Conservation (phyloP, 2,888 invertebrate species). For the Coleophora deauratella region DNA sequence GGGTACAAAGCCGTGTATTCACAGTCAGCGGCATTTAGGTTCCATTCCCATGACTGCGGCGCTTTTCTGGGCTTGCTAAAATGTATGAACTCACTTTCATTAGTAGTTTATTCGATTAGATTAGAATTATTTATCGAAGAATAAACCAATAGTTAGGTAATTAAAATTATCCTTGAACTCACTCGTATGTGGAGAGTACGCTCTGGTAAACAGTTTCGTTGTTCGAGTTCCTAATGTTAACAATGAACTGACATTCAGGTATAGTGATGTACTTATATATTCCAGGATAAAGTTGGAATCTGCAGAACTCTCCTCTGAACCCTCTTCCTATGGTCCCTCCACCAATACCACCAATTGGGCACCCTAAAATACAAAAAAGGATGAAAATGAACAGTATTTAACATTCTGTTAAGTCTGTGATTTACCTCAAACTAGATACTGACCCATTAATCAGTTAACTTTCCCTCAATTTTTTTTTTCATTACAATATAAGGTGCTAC, state of each 20-base stretch:
- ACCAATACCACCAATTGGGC: constrained; percentile 69
- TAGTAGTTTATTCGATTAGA: background rate
- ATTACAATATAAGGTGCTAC: too few relatives aligned
- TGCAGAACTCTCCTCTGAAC: constrained; percentile 93
- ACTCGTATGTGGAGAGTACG: constrained; percentile 83
- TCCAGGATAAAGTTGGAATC: constrained; percentile 92
- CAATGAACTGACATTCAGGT: constrained; percentile 91
- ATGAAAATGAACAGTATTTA: constrained; percentile 5
- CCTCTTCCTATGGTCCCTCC: constrained; percentile 89
- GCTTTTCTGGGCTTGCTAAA: constrained; percentile 76
- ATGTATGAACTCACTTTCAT: constrained; percentile 9
- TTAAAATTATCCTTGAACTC: constrained; percentile 39
- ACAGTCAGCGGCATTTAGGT: constrained; percentile 79
- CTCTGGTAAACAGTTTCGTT: constrained; percentile 84
- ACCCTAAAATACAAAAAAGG: constrained; percentile 72
- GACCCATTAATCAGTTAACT: too few relatives aligned
- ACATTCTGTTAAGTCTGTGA: too few relatives aligned
- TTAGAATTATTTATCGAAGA: too few relatives aligned
- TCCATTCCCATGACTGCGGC: constrained; percentile 81
- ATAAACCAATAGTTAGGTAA: too few relatives aligned
- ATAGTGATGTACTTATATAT: constrained; percentile 89
- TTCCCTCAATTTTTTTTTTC: too few relatives aligned
- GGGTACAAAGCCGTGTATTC: constrained; percentile 92
- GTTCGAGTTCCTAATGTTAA: constrained; percentile 83
- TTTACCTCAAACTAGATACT: constrained; percentile 79